Evolutionary conservation across 2,797 vertebrate species (phyloP).

Genomic region (Staurois parvus): DNA sequence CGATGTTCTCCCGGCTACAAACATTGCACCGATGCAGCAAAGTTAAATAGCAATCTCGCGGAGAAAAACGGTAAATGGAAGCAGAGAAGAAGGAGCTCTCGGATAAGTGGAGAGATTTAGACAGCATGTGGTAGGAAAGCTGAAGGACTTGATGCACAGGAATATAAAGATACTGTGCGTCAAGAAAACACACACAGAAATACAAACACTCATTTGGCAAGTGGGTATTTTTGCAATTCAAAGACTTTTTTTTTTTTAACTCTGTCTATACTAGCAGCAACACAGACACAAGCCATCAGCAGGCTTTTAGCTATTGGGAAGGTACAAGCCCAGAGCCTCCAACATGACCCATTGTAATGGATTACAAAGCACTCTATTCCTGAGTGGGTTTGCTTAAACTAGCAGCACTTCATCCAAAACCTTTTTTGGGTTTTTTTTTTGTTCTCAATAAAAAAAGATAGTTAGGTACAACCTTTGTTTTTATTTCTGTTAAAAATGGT

Average conservation of each 20-base stretch:
- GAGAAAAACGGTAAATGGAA: slow-evolving; percentile 62
- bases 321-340: too few relatives aligned
- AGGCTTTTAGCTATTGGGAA: neutral
- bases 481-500: too few relatives aligned
- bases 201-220: slow-evolving; percentile 39
- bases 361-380: too few relatives aligned
- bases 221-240: neutral
- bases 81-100: slow-evolving; percentile 50
- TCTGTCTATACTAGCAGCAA: neutral
- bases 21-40: slow-evolving; percentile 56
- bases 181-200: slow-evolving; percentile 40
- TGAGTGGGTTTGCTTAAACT: too few relatives aligned
- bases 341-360: too few relatives aligned
- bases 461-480: too few relatives aligned
- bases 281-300: neutral
- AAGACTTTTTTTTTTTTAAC: slow-evolving; percentile 26
- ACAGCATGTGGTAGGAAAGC: slow-evolving; percentile 60
- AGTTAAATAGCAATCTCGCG: slow-evolving; percentile 60
- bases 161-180: slow-evolving; percentile 38
- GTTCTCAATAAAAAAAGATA: too few relatives aligned
- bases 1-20: slow-evolving; percentile 54
- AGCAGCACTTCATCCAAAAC: too few relatives aligned
- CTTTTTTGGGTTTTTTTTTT: too few relatives aligned
- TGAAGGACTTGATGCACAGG: slow-evolving; percentile 42
- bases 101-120: slow-evolving; percentile 63